These are phyloP conservation scores for Drosophila miranda DNA, from an alignment of 1,140 invertebrate genomes.

Conservation along the genomic window DNA sequence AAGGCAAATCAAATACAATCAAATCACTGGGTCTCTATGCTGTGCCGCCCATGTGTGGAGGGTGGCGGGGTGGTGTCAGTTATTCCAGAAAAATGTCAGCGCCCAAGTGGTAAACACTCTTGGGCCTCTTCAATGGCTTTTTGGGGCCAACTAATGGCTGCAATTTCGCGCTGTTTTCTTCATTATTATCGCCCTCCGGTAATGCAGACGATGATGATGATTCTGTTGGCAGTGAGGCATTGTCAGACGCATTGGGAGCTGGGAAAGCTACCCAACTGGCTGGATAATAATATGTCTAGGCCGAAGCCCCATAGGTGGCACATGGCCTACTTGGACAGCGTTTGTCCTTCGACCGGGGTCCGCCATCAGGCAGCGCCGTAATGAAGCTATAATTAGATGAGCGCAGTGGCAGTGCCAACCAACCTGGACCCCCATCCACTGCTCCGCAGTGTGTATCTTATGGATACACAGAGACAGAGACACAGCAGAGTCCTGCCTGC, in stretches of 20 bases:
- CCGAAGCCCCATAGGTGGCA: conserved; percentile 37
- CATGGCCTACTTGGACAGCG: conserved; percentile 44
- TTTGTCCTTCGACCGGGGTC: conserved; percentile 31
- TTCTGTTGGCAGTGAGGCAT: conserved; percentile 40
- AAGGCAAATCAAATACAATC: conserved; percentile 70
- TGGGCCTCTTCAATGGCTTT: conserved; percentile 43
- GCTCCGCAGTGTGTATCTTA: conserved; percentile 38
- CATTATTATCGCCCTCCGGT: conserved; percentile 30
- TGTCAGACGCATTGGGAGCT: conserved; percentile 17
- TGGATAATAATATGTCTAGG: conserved; percentile 53
- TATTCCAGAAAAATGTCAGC: conserved; percentile 33
- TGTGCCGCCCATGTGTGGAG: conserved; percentile 11
- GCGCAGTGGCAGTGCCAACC: conserved; percentile 47
- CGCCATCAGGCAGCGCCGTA: conserved; percentile 47
- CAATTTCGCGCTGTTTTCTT: conserved; percentile 39
- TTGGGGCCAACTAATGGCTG: conserved; percentile 45
- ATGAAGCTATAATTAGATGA: conserved; percentile 80
- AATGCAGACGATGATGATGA: conserved; percentile 34
- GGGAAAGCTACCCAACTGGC: conserved; percentile 35
- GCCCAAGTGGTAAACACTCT: conserved; percentile 46
- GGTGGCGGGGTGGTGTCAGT: background rate
- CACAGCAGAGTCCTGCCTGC: no score
- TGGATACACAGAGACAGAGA: conserved; percentile 25
- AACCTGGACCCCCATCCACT: conserved; percentile 12
- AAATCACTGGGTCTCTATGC: conserved; percentile 42